phyloP scores from a whole-genome alignment of 1,140 invertebrate species.

The Eubasilissa regina region DNA sequence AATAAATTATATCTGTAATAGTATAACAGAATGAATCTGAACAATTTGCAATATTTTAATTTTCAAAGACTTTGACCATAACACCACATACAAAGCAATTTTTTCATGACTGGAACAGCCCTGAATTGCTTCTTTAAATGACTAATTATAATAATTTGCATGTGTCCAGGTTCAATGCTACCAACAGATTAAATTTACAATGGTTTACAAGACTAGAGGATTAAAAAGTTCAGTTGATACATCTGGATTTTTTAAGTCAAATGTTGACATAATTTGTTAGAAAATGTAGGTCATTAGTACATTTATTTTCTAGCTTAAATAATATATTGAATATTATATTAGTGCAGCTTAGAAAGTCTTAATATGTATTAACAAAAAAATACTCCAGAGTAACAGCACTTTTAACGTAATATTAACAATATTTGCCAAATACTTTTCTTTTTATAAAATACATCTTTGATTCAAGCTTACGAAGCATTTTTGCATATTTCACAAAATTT shows the following conservation, averaged over 20 bases:
- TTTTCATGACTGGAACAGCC: too few species aligned
- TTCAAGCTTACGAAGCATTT: background rate
- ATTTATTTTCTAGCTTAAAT: slow-evolving; percentile 34
- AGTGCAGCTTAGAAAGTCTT: slow-evolving; percentile 26
- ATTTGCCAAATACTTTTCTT: background rate
- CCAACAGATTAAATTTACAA: slow-evolving; percentile 29
- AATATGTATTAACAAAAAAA: slow-evolving; percentile 41
- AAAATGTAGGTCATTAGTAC: slow-evolving; percentile 28
- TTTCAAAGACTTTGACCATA: too few species aligned
- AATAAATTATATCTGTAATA: slow-evolving; percentile 30
- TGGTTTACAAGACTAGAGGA: slow-evolving; percentile 36
- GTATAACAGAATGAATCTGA: slow-evolving; percentile 9
- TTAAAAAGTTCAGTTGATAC: slow-evolving; percentile 38
- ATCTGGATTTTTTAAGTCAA: slow-evolving; percentile 27
- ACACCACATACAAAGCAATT: too few species aligned
- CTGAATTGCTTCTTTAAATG: too few species aligned
- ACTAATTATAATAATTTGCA: background rate
- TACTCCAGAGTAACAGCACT: slow-evolving; percentile 42
- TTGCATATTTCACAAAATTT: slow-evolving; percentile 10
- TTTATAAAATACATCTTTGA: slow-evolving; percentile 11
- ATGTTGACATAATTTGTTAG: slow-evolving; percentile 6
- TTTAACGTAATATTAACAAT: slow-evolving; percentile 16
- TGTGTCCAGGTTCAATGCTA: slow-evolving; percentile 10
- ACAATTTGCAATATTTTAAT: background rate
- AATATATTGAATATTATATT: slow-evolving; percentile 27